Percentiles rank a stretch among this genome's conserved stretches.
phyloP scores from a whole-genome alignment of 2,888 invertebrate genomes.

The Blastobasis lacticolella region DNA sequence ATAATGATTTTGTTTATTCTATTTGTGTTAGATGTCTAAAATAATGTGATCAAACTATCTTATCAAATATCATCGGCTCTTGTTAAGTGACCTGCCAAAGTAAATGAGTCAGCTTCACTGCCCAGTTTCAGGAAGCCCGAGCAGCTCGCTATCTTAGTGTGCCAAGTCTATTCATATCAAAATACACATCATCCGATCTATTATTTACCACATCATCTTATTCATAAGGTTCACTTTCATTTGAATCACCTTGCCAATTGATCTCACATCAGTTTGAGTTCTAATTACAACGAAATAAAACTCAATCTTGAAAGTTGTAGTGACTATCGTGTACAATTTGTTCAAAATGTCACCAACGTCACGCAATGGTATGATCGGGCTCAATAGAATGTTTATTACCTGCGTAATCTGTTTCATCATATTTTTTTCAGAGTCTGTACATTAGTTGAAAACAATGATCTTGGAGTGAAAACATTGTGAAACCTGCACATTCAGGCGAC shows the following conservation, averaged over 20 bases:
- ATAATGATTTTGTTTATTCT: too few species aligned
- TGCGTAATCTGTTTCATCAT: too few species aligned
- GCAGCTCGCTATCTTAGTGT: constrained; percentile 35
- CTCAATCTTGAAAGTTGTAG: not conserved
- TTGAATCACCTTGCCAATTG: not conserved
- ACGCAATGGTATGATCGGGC: constrained; percentile 30
- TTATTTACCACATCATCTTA: constrained; percentile 10
- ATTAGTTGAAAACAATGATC: too few species aligned
- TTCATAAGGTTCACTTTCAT: not conserved
- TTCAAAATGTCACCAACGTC: constrained; percentile 26
- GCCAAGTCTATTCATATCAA: constrained; percentile 61
- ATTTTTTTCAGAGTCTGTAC: too few species aligned
- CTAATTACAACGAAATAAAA: not conserved
- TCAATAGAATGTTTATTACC: constrained; percentile 17
- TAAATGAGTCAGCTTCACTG: constrained; percentile 36
- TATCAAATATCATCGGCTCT: constrained; percentile 13
- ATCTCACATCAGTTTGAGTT: not conserved
- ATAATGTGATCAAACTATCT: too few species aligned
- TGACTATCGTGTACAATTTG: not conserved
- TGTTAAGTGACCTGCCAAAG: constrained; percentile 39
- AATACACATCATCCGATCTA: constrained; percentile 16
- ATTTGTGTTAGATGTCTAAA: too few species aligned
- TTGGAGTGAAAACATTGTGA: too few species aligned
- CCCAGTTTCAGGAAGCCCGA: constrained; percentile 42
- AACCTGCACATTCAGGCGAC: too few species aligned